Evolutionary conservation across 1,140 invertebrate genomes (phyloP).

Genomic region (Platorchestia sp.): DNA sequence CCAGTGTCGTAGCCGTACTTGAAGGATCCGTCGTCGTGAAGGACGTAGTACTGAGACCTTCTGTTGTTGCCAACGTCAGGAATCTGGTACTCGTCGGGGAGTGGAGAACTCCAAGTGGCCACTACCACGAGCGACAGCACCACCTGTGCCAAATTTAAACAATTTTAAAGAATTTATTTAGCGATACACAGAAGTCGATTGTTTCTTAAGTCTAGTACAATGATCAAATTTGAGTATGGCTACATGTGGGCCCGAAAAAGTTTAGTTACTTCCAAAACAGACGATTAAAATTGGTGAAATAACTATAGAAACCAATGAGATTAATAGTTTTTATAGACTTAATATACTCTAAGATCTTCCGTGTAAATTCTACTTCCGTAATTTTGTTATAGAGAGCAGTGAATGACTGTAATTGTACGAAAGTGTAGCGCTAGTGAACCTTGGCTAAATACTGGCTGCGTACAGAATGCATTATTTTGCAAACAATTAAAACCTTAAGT

Average conservation of each 20-base stretch:
- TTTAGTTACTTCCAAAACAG: too few relatives aligned
- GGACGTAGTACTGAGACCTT: slow-evolving; percentile 64
- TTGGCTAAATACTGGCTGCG: background rate
- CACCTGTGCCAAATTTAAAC: slow-evolving; percentile 39
- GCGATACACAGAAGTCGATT: too few relatives aligned
- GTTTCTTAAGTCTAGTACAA: too few relatives aligned
- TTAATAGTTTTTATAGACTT: background rate
- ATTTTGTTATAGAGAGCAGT: background rate
- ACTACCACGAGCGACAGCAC: slow-evolving; percentile 62
- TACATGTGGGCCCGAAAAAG: too few relatives aligned
- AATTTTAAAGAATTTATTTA: background rate
- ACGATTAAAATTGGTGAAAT: background rate
- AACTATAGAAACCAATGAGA: background rate
- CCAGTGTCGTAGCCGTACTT: slow-evolving; percentile 65
- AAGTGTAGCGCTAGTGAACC: too few relatives aligned
- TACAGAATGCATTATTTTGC: background rate
- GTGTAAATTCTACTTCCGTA: background rate
- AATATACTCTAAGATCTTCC: background rate
- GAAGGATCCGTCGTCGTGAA: slow-evolving; percentile 61
- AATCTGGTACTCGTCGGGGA: slow-evolving; percentile 63
- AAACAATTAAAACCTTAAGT: background rate
- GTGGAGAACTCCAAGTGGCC: slow-evolving; percentile 62
- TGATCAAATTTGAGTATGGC: too few relatives aligned
- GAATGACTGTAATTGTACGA: background rate
- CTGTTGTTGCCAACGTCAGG: slow-evolving; percentile 61